Evolutionary conservation across 2,888 invertebrate species (phyloP).

Genomic region (Acanthosepion lycidas): DNA sequence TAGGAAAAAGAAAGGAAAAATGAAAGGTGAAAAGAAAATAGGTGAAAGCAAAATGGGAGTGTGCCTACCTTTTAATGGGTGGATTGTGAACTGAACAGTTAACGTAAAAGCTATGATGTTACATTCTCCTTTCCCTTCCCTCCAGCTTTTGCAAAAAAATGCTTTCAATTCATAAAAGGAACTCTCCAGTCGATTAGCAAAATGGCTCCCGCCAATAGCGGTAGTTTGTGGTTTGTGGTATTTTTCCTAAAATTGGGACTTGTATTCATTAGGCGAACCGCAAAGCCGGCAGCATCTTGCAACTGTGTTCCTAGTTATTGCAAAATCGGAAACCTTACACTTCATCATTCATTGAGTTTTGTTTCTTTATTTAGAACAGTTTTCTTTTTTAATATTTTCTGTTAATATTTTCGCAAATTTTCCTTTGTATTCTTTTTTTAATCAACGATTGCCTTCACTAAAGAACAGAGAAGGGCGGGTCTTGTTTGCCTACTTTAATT

Average conservation of each 20-base stretch:
- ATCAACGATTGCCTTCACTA: constrained; percentile 12
- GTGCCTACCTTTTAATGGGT: background rate
- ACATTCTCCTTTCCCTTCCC: background rate
- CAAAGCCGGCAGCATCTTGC: constrained; percentile 33
- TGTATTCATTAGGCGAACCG: constrained; percentile 33
- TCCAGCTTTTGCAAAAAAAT: background rate
- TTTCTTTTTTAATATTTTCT: background rate
- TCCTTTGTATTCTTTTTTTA: constrained; percentile 17
- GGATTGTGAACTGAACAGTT: constrained; percentile 33
- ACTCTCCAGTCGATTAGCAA: constrained; percentile 9
- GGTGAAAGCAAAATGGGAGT: background rate
- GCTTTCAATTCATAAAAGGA: constrained; percentile 33
- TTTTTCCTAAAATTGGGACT: background rate
- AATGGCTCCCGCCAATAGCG: constrained; percentile 6
- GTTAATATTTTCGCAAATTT: background rate
- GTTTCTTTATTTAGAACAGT: background rate
- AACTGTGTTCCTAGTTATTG: constrained; percentile 8
- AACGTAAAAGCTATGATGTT: background rate
- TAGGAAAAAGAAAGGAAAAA: background rate
- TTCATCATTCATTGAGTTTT: constrained; percentile 22
- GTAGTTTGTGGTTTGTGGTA: constrained; percentile 13
- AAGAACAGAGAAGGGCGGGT: constrained; percentile 10
- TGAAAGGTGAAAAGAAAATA: background rate
- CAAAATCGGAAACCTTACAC: constrained; percentile 33
- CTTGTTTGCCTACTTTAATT: constrained; percentile 4